Evolutionary conservation across 1,140 invertebrate genomes (phyloP).

Genomic region (Pseudomyrmex cubaensis): DNA sequence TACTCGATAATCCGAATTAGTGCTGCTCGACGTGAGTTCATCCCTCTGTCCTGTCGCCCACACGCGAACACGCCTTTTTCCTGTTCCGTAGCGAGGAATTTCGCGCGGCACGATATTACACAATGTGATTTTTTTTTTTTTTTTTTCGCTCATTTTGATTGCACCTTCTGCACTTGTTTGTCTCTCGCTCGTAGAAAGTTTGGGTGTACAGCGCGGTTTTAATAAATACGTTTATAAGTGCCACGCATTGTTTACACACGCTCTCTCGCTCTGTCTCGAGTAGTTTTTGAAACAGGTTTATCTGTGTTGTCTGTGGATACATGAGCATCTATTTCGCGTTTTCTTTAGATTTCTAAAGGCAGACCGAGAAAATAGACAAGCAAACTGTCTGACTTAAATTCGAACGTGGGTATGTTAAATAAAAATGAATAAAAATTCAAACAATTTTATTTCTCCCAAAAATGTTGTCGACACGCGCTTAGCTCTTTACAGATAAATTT

Average conservation of each 20-base stretch:
- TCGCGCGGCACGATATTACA: background rate
- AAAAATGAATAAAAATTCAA: background rate
- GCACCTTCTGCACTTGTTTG: constrained; percentile 3
- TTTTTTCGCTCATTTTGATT: background rate
- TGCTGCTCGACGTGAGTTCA: background rate
- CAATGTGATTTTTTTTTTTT: too few relatives aligned
- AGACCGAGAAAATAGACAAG: background rate
- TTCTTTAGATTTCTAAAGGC: background rate
- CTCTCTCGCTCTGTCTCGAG: background rate
- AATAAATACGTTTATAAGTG: background rate
- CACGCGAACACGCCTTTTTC: constrained; percentile 56
- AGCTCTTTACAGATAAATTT: background rate
- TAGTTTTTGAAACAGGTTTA: background rate
- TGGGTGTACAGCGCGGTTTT: background rate
- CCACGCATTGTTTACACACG: background rate
- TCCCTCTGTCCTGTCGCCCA: constrained; percentile 34
- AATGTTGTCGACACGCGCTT: too few relatives aligned
- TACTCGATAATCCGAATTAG: background rate
- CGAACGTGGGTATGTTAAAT: background rate
- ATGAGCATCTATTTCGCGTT: too few relatives aligned
- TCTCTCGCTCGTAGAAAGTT: too few relatives aligned
- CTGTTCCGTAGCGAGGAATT: background rate
- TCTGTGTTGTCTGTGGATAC: background rate
- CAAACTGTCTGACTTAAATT: background rate
- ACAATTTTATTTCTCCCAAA: background rate